Percentiles rank a stretch among this genome's conserved stretches.
phyloP scores from a whole-genome alignment of 35 echinoderm and acorn worm species.

The Eucidaris tribuloides region DNA sequence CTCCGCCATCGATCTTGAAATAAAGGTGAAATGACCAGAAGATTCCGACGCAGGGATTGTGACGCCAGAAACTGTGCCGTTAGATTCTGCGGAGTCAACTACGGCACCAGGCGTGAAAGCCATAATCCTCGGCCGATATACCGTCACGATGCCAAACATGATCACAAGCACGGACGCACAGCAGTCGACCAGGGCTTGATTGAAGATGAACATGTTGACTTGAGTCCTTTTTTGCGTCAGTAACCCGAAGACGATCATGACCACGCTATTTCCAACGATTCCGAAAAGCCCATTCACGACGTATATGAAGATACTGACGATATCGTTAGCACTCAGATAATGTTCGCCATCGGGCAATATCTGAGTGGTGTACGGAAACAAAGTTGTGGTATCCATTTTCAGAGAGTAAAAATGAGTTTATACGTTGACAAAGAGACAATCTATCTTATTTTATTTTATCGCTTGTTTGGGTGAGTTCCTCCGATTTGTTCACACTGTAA shows the following conservation, averaged over 20 bases:
- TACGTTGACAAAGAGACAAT: too few species aligned
- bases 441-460: too few species aligned
- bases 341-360: too few species aligned
- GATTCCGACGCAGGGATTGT: too few species aligned
- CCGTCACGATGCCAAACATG: constrained; percentile 32
- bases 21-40: not conserved
- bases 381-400: too few species aligned
- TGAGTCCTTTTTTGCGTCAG: constrained; percentile 41
- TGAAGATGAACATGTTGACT: constrained; percentile 70
- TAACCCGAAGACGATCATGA: constrained; percentile 52
- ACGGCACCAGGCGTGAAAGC: not conserved
- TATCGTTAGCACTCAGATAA: constrained; percentile 3
- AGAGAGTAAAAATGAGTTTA: too few species aligned
- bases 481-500: too few species aligned
- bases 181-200: constrained; percentile 63
- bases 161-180: constrained; percentile 57
- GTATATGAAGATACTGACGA: constrained; percentile 36
- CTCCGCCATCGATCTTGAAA: constrained; percentile 22
- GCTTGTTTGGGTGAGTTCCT: too few species aligned
- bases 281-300: constrained; percentile 54
- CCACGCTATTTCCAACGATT: constrained; percentile 49
- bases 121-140: constrained; percentile 10
- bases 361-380: too few species aligned
- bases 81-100: not conserved
- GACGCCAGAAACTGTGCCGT: not conserved